Evolutionary conservation across 2,888 invertebrate species (phyloP).

Genomic region (Nebria brevicollis): DNA sequence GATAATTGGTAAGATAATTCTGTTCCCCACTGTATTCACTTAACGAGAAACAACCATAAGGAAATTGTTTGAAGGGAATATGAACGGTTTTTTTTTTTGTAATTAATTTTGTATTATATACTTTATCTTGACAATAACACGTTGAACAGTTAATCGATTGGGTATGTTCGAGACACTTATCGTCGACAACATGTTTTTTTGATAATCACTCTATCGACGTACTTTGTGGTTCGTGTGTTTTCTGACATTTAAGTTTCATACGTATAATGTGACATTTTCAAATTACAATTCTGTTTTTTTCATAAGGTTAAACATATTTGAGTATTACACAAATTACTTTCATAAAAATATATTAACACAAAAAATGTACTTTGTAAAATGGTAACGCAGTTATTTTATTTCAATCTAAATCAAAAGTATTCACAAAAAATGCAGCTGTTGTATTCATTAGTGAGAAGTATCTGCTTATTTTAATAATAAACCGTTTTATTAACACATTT

Average conservation of each 20-base stretch:
- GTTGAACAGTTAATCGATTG: conserved; percentile 1
- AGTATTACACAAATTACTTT: background rate
- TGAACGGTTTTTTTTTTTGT: background rate
- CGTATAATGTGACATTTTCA: conserved; percentile 21
- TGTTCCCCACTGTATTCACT: conserved; percentile 27
- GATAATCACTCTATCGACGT: conserved; percentile 36
- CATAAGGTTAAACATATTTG: background rate
- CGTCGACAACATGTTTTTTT: background rate
- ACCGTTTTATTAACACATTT: background rate
- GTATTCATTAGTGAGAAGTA: too few relatives aligned
- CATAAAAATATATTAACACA: background rate
- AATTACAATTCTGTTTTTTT: background rate
- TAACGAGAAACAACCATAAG: conserved; percentile 16
- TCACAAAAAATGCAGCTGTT: too few relatives aligned
- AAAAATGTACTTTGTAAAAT: too few relatives aligned
- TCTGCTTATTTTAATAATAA: too few relatives aligned
- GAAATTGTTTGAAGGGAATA: background rate
- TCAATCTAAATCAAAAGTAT: too few relatives aligned
- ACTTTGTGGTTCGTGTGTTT: conserved; percentile 24
- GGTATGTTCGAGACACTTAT: background rate
- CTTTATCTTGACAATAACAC: background rate
- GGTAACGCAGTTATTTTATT: too few relatives aligned
- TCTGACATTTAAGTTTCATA: conserved; percentile 23
- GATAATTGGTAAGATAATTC: conserved; percentile 40
- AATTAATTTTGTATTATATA: background rate